These are phyloP conservation scores for Beris chalybata DNA, from an alignment of 2,888 invertebrate genomes.

Conservation along the genomic window DNA sequence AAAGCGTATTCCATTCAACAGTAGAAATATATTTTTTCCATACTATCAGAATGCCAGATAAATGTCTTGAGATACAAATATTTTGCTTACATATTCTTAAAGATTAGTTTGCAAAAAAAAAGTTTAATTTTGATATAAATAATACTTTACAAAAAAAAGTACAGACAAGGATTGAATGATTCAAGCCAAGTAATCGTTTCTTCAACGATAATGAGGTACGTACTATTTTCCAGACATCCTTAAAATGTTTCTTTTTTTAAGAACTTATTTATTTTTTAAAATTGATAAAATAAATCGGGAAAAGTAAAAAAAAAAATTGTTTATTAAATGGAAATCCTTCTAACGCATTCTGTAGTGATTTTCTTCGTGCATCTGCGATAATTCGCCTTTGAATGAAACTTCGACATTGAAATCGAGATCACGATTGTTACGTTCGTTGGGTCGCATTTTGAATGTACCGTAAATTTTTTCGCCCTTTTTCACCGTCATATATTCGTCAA, in stretches of 20 bases:
- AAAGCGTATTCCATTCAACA: constrained; percentile 14
- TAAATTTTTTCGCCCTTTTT: constrained; percentile 93
- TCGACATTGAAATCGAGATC: constrained; percentile 96
- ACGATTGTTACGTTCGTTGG: constrained; percentile 94
- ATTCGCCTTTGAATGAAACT: constrained; percentile 88
- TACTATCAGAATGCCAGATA: background rate
- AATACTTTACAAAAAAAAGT: too few species aligned
- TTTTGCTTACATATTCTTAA: constrained; percentile 6
- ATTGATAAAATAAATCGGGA: background rate
- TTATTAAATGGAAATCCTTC: constrained; percentile 45
- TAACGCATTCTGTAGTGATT: constrained; percentile 92
- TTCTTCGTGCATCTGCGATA: constrained; percentile 80
- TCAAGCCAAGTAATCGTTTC: too few species aligned
- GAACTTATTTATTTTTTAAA: background rate
- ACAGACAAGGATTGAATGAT: too few species aligned
- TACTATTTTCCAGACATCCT: too few species aligned
- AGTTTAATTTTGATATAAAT: too few species aligned
- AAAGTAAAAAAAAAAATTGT: background rate
- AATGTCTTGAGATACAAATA: constrained; percentile 7
- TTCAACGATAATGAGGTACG: too few species aligned
- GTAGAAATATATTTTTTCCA: constrained; percentile 11
- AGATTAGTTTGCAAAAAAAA: constrained; percentile 6
- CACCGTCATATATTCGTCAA: constrained; percentile 94
- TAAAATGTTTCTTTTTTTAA: too few species aligned
- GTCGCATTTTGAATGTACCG: constrained; percentile 91